Evolutionary conservation across 2,113 vertebrate genomes (phyloP), one percentile per base, ranked within the genome.

Genomic region (Petrocephalus microphthalmus): DNA sequence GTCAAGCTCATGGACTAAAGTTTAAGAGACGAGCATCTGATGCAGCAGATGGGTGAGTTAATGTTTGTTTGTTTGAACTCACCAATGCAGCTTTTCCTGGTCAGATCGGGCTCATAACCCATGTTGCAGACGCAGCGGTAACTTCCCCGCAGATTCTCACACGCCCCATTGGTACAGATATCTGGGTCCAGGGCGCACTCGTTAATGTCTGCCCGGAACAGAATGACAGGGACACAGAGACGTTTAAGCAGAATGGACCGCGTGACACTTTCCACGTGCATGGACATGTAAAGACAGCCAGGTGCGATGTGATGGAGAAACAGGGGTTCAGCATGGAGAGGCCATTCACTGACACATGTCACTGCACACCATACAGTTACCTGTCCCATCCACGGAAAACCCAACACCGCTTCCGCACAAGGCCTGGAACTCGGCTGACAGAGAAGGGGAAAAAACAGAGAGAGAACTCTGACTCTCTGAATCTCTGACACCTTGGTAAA

Each of bases 171-270:
- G 45, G 93, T 87, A 85, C 96, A 96, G 92, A 96, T 95, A 42
- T 95, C 95, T 87, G 95, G 95, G 91, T 96, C 94, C 92, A 96
- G 90, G 33, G 94, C 94, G 91, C 96, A 96, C 88, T 96, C 96
- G 5, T 96, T 96, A 83, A 96, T 96, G 90, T 96, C 96, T 96
- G 91, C 7, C 64, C 87, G 60, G 45, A 25, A 49, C 13, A 92
- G 22, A 86, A n/a, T 1, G 60, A 67, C 11, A 52, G 42, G 67
- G 20, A 84, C n/a, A 56, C 56, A 81, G 20, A 83, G 7, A 45
- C 67, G 33, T 54, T 47, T 17, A 45, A 20, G 15, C n/a, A 85
- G 25, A 85, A 85, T 54, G 10, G 49, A 25, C 47, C 17, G 15
- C 0, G 71, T 19, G 29, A 78, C 71, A 37, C 15, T 15, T 74